Evolutionary conservation across 2,113 vertebrate species (phyloP), one percentile per base, ranked within the genome.

Genomic region (Geococcyx californianus): DNA sequence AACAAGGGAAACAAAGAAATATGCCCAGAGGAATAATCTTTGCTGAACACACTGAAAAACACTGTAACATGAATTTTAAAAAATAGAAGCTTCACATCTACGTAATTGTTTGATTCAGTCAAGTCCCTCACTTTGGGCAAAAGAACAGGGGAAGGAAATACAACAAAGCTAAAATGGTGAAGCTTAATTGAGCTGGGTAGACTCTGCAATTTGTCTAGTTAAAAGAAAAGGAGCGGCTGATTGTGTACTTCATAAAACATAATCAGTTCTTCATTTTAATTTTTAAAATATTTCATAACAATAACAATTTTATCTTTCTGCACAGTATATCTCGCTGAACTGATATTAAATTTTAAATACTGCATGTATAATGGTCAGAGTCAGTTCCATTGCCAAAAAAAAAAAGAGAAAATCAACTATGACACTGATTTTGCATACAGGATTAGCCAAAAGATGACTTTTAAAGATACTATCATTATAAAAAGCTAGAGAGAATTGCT

Each of bases 321-420:
- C 45, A 89, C 13, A 84, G 56, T 29, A 62, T 34, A 63, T 60
- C 34, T 67, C 81, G 54, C 45, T 91, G 44, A 78, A 42, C 29
- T 58, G 31, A 72, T 10, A 49, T 1, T 9, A 64, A 28, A 40
- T 36, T 87, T 93, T 60, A 76, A 29, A 83, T 96, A 93, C 97
- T 98, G 97, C 98, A 97, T 92, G 83, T 95, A 88, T 78, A 95
- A 97, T 96, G 95, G 95, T 97, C 95, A 98, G 97, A 98, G 97
- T 98, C 98, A 97, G 97, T 95, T 98, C 97, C 97, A 96, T 55
- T 95, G 96, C 85, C 89, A 85, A 96, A 92, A 92, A 97, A 93
- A 88, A 97, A 97, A 94, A 84, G 44, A 81, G 81, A 96, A 97
- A 94, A 95, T 85, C 91, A 96, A 96, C 55, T 83, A 83, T 90